Conservation (phyloP, 2,888 invertebrate species). For the Caradrina kadenii region DNA sequence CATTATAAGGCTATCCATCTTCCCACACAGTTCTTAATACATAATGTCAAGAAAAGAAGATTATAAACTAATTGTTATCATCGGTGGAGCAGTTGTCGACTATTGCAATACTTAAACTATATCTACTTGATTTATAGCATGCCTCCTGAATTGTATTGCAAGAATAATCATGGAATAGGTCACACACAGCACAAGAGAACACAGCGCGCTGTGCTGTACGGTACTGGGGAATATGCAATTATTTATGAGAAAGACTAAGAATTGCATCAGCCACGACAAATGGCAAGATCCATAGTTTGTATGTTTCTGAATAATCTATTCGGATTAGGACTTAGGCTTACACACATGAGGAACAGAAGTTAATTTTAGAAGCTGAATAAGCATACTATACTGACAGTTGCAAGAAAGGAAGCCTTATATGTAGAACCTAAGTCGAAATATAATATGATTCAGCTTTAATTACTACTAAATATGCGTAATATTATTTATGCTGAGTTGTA, state of each 20-base stretch:
- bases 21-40: conserved; percentile 21
- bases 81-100: conserved; percentile 38
- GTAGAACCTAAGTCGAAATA: not conserved
- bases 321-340: not conserved
- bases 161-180: too few species aligned
- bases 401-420: conserved; percentile 5
- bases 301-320: too few species aligned
- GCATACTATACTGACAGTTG: not conserved
- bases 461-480: conserved; percentile 20
- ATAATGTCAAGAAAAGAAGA: conserved; percentile 35
- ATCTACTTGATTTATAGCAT: conserved; percentile 18
- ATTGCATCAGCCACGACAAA: too few species aligned
- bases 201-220: too few species aligned
- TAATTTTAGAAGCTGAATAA: conserved; percentile 33
- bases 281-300: too few species aligned
- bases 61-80: conserved; percentile 48
- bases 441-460: conserved; percentile 32
- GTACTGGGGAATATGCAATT: too few species aligned
- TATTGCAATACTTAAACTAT: conserved; percentile 30
- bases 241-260: too few species aligned
- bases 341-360: conserved; percentile 13
- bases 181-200: too few species aligned
- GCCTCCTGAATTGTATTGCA: not conserved
- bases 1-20: conserved; percentile 3
- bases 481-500: not conserved